A percentile compares a stretch with the other conserved stretches of the same genome.
phyloP scores from a whole-genome alignment of 1,140 invertebrate species.

The Oscheius sp. region DNA sequence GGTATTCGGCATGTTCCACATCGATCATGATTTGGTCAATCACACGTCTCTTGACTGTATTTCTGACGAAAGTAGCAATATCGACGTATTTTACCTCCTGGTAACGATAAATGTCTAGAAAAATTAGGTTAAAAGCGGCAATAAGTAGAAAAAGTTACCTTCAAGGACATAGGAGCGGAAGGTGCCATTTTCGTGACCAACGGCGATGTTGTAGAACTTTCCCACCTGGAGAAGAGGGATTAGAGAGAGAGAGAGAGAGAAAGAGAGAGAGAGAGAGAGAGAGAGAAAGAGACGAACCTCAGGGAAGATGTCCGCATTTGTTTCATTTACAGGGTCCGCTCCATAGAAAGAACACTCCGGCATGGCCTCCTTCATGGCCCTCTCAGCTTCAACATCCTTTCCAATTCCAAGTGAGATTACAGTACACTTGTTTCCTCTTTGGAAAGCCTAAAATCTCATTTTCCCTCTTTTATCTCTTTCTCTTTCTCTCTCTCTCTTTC shows the following conservation, averaged over 20 bases:
- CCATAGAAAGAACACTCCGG: conserved; percentile 17
- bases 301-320: conserved; percentile 23
- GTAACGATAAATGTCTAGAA: conserved; percentile 26
- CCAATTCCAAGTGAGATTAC: conserved; percentile 31
- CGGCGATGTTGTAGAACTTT: conserved; percentile 25
- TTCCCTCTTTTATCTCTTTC: too few relatives aligned
- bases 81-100: conserved; percentile 23
- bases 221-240: conserved; percentile 1
- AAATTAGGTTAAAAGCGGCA: background rate
- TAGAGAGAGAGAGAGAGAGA: background rate
- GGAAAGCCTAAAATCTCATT: too few relatives aligned
- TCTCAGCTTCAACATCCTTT: conserved; percentile 31
- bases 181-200: conserved; percentile 23
- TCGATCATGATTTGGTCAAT: conserved; percentile 33
- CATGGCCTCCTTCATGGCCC: conserved; percentile 22
- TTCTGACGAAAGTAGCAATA: conserved; percentile 25
- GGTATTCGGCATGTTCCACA: conserved; percentile 31
- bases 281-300: background rate
- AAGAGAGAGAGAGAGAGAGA: background rate
- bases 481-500: too few relatives aligned
- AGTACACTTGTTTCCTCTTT: conserved; percentile 6
- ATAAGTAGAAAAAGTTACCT: conserved; percentile 3
- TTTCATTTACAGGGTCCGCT: conserved; percentile 27
- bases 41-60: background rate
- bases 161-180: conserved; percentile 26